Evolutionary conservation across 2,797 vertebrate species (phyloP), one percentile per base, ranked within the genome.

Genomic region (Tolypeutes matacus): DNA sequence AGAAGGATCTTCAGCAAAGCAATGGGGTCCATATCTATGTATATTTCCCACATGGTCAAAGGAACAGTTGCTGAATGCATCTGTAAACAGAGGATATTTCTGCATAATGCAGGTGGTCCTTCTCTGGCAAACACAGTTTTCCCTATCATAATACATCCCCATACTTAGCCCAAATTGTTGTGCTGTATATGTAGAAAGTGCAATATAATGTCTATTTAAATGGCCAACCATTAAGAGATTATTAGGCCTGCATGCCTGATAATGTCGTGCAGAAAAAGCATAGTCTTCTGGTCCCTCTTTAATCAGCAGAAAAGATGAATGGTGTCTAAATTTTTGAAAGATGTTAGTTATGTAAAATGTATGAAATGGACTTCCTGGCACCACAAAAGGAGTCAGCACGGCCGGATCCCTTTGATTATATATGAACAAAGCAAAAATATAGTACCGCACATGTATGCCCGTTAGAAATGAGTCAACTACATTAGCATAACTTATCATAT

Each of bases 11-110:
- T 53, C 13, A 53, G 51, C 51, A 53, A 14, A 98, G 93, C 98
- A 98, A 3, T 21, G 98, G 86, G 13, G 13, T 15, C 51, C 96
- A 46, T 6, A 46, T 11, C 46, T 46, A 46, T 46, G 5, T 46
- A 46, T 46, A 46, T 46, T 46, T 46, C 46, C 46, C 98, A 89
- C 86, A 98, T 2, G 93, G 0, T 1, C 31, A n/a, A 97, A 96
- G 89, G 97, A 97, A 70, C 98, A 98, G 10, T 98, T 98, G 56
- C 98, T 98, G 94, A 98, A 98, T 0, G 67, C 3, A 13, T 98
- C 97, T 0, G 98, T 98, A 2, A 94, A 2, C 0, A 0, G 5
- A 0, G 93, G 86, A 0, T 3, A 27, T 20, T 27, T 20, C 0
- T 53, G 1, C 98, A 98, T 98, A n/a, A 98, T 49, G 69, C 97